A percentile compares a stretch with the other conserved stretches of the same genome.
These are phyloP conservation scores for Phoronis australis DNA, from an alignment of 2,888 invertebrate genomes.

Conservation along the genomic window DNA sequence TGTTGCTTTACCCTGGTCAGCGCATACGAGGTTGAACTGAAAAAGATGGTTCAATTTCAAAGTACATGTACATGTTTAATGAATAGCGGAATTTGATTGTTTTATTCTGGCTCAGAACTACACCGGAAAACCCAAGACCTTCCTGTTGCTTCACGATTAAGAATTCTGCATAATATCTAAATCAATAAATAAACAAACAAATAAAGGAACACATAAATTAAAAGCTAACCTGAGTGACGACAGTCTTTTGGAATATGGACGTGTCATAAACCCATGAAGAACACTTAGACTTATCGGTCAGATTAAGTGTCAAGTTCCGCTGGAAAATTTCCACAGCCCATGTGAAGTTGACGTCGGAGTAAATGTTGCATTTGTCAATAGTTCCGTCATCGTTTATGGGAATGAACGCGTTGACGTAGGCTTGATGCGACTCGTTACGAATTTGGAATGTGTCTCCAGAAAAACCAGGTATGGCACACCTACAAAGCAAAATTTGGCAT, in stretches of 20 bases:
- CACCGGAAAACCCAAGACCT: too few species aligned
- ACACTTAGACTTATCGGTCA: not conserved
- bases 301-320: not conserved
- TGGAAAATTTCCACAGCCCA: too few species aligned
- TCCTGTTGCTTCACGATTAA: too few species aligned
- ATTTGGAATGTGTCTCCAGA: not conserved
- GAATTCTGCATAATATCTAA: too few species aligned
- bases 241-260: not conserved
- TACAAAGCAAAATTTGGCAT: not conserved
- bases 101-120: not conserved
- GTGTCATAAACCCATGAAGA: slow-evolving; percentile 1
- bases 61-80: too few species aligned
- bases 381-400: not conserved
- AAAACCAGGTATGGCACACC: not conserved
- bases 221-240: slow-evolving; percentile 1
- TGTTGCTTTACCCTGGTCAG: slow-evolving; percentile 16
- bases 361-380: not conserved
- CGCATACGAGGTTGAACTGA: slow-evolving; percentile 21
- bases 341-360: not conserved
- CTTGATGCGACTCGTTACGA: not conserved
- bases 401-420: not conserved
- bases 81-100: too few species aligned
- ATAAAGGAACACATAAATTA: not conserved
- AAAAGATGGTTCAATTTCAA: too few species aligned
- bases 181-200: not conserved